phyloP scores from a whole-genome alignment of 1,140 invertebrate genomes.

The Akabosia matsudoensis region DNA sequence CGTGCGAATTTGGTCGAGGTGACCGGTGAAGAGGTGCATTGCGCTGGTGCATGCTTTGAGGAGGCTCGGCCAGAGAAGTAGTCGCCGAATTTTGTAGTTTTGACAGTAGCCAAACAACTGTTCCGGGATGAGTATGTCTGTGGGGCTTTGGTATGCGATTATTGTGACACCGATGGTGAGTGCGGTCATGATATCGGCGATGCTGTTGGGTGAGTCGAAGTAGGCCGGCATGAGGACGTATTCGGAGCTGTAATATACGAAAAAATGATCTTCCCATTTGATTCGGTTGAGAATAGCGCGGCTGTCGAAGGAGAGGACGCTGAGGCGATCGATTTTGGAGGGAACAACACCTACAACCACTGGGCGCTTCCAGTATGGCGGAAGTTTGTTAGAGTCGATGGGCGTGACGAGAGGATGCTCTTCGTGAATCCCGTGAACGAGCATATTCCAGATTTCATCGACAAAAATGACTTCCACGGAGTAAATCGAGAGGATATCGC shows the following conservation, averaged over 20 bases:
- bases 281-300: neutral
- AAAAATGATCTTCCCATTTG: conserved; percentile 15
- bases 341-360: neutral
- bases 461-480: neutral
- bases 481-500: neutral
- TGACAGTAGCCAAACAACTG: neutral
- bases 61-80: neutral
- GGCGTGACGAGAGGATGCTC: neutral
- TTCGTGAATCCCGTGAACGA: neutral
- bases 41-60: neutral
- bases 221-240: neutral
- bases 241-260: neutral
- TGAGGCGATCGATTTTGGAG: neutral
- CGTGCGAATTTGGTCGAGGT: neutral
- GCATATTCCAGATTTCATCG: neutral
- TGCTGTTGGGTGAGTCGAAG: neutral
- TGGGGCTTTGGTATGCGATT: neutral
- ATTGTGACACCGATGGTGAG: neutral
- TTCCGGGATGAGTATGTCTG: neutral
- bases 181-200: neutral
- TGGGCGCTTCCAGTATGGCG: neutral
- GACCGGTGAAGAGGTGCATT: neutral
- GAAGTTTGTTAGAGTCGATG: neutral
- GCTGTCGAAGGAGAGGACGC: neutral
- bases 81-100: neutral